These are phyloP conservation scores for Globodera rostochiensis DNA, from an alignment of 1,140 invertebrate genomes.

Conservation along the genomic window DNA sequence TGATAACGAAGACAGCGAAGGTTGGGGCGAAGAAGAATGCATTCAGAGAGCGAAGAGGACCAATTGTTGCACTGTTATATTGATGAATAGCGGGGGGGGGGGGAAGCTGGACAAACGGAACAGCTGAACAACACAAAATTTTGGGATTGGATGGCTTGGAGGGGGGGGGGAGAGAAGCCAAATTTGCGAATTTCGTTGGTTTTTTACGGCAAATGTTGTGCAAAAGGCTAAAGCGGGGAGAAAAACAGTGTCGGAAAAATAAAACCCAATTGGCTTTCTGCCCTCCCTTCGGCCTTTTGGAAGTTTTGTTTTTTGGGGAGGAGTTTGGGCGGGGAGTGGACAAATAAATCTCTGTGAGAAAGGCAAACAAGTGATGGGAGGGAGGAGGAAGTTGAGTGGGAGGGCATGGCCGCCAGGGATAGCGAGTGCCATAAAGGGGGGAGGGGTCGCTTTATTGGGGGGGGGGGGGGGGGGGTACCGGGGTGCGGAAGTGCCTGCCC, in stretches of 20 bases:
- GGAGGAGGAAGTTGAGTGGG: background rate
- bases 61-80: background rate
- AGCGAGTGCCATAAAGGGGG: too few species aligned
- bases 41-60: background rate
- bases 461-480: background rate
- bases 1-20: background rate
- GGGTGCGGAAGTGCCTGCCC: background rate
- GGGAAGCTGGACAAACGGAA: background rate
- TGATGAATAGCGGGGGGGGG: background rate
- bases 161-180: too few species aligned
- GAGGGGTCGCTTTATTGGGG: background rate
- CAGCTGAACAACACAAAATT: background rate
- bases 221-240: background rate
- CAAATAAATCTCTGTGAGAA: constrained; percentile 5
- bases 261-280: background rate
- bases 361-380: background rate
- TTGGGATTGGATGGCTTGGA: too few species aligned
- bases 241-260: background rate
- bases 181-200: background rate
- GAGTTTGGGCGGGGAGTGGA: background rate
- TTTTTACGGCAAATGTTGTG: background rate
- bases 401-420: background rate
- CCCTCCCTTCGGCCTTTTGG: too few species aligned
- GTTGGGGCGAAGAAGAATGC: background rate
- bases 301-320: too few species aligned